These are phyloP conservation scores for Hystrix cristata DNA, from an alignment of 2,113 vertebrate species.

Conservation along the genomic window DNA sequence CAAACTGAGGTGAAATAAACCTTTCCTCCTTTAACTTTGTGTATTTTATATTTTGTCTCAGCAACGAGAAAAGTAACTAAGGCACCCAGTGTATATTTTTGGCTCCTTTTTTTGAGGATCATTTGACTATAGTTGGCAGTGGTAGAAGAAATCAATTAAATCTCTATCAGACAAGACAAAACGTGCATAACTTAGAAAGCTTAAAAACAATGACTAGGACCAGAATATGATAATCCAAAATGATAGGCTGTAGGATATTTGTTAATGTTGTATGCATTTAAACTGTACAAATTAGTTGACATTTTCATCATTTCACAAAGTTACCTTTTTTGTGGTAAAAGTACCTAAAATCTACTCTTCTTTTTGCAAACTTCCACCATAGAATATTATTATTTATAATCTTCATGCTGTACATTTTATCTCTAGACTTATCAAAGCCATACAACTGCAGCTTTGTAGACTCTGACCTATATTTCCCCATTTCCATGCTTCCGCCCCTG, in stretches of 20 bases:
- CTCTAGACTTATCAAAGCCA: neutral
- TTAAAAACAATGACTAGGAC: neutral
- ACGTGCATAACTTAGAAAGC: neutral
- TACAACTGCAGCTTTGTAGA: neutral
- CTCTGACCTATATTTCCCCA: neutral
- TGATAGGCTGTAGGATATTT: neutral
- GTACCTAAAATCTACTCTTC: neutral
- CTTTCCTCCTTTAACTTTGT: neutral
- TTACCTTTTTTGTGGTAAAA: neutral
- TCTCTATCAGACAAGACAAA: neutral
- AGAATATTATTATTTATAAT: neutral
- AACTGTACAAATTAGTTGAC: neutral
- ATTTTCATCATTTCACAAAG: neutral
- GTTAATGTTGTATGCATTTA: neutral
- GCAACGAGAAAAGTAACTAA: neutral
- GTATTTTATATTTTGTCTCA: neutral
- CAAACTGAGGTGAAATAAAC: neutral
- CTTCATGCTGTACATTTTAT: neutral
- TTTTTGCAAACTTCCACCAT: neutral
- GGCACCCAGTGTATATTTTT: neutral
- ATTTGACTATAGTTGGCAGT: neutral
- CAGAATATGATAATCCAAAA: slow-evolving; percentile 20
- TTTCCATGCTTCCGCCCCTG: neutral
- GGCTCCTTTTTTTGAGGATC: neutral
- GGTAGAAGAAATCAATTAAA: neutral